phyloP scores from a whole-genome alignment of 2,888 invertebrate genomes.

The Caprella mutica region DNA sequence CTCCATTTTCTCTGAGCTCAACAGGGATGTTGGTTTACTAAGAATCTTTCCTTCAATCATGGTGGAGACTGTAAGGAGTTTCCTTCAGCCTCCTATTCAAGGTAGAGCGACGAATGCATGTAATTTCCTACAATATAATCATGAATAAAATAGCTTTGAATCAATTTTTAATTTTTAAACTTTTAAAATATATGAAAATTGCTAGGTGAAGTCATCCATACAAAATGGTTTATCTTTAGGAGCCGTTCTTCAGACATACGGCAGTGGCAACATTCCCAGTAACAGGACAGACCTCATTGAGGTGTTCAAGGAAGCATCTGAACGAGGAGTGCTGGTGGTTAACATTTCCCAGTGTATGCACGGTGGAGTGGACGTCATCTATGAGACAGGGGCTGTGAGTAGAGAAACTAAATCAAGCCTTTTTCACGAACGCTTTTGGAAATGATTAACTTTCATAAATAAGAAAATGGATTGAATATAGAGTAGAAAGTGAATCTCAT shows the following conservation, averaged over 20 bases:
- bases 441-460: too few relatives aligned
- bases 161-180: too few relatives aligned
- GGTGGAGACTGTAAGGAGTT: constrained; percentile 51
- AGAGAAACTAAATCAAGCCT: neutral
- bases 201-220: too few relatives aligned
- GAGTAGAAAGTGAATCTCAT: too few relatives aligned
- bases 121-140: neutral
- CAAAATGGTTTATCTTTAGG: too few relatives aligned
- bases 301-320: constrained; percentile 57
- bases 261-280: constrained; percentile 83
- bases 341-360: constrained; percentile 71
- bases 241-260: constrained; percentile 82
- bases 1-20: constrained; percentile 58
- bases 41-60: constrained; percentile 87
- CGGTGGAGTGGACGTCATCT: constrained; percentile 66
- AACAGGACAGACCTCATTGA: constrained; percentile 66
- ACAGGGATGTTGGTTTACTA: constrained; percentile 71
- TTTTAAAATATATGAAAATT: too few relatives aligned
- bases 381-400: constrained; percentile 66
- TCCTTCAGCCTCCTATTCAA: constrained; percentile 57
- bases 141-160: too few relatives aligned
- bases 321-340: constrained; percentile 69
- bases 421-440: too few relatives aligned
- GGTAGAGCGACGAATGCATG: neutral
- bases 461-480: too few relatives aligned